Conservation (phyloP, 2,797 vertebrate genomes). For the Phataginus tricuspis region DNA sequence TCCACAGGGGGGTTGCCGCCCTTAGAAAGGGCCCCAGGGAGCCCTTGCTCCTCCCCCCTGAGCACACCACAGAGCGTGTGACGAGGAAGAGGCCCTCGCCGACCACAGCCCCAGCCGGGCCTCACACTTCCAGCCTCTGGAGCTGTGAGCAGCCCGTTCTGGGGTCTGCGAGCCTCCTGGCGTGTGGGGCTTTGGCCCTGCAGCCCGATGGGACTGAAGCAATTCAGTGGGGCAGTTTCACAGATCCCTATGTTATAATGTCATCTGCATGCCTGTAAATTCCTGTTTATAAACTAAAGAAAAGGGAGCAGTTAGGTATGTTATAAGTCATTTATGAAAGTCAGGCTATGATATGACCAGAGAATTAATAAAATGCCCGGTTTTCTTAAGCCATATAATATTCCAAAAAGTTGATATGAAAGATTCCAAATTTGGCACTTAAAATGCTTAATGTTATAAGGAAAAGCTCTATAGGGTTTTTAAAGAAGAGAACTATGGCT, state of each 20-base stretch:
- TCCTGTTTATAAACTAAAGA: not conserved
- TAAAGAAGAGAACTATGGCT: not conserved
- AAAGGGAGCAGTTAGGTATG: not conserved
- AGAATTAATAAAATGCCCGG: not conserved
- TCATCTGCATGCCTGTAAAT: not conserved
- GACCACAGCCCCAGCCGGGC: rapidly evolving
- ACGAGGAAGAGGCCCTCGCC: not conserved
- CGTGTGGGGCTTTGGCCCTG: not conserved
- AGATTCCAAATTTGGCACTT: not conserved
- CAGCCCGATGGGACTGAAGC: not conserved
- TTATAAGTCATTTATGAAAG: not conserved
- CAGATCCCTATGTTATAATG: not conserved
- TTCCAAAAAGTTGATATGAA: not conserved
- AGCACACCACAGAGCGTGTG: no score
- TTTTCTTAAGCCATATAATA: not conserved
- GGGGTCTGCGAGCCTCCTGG: no score
- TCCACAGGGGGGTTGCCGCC: no score
- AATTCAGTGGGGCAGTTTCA: no score
- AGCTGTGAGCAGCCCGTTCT: rapidly evolving
- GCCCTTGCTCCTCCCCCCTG: no score
- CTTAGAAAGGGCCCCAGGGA: not conserved
- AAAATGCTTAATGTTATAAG: not conserved
- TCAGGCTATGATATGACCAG: not conserved
- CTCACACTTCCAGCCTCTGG: not conserved
- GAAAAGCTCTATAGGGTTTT: not conserved